Percentiles rank a stretch among this genome's conserved stretches.
These are phyloP conservation scores for Chrysocyon brachyurus DNA, from an alignment of 2,797 vertebrate genomes.

Conservation along the genomic window DNA sequence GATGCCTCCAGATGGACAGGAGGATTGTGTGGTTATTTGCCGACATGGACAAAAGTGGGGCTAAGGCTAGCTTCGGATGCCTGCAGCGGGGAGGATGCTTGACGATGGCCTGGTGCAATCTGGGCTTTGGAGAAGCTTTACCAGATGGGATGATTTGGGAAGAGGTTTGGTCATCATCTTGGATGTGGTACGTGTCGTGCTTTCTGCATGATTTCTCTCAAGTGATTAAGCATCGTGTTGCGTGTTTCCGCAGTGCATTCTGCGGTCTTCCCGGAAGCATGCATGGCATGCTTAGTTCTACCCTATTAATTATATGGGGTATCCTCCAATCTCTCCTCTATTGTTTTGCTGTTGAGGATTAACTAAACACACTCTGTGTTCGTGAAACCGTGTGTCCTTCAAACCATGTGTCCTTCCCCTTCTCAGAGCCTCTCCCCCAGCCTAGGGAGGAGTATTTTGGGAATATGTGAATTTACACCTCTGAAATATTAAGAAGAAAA, in stretches of 20 bases:
- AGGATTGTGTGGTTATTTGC: constrained; percentile 11
- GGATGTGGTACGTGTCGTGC: not conserved
- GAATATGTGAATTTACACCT: constrained; percentile 9
- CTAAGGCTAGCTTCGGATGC: not conserved
- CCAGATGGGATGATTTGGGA: constrained; percentile 63
- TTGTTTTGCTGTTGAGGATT: constrained; percentile 57
- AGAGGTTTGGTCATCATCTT: constrained; percentile 54
- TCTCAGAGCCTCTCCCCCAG: not conserved
- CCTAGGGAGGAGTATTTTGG: constrained; percentile 25
- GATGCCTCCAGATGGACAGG: not conserved
- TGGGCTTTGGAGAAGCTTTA: constrained; percentile 57
- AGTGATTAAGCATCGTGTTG: constrained; percentile 59
- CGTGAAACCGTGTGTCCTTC: too few species aligned
- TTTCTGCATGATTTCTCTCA: constrained; percentile 71
- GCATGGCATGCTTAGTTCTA: constrained; percentile 58
- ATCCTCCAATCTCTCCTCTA: constrained; percentile 36
- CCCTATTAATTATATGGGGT: constrained; percentile 64
- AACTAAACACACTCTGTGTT: constrained; percentile 44
- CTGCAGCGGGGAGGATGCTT: not conserved
- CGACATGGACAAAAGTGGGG: not conserved
- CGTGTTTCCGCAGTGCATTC: constrained; percentile 51
- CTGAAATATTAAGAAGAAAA: constrained; percentile 49
- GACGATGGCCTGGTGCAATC: not conserved
- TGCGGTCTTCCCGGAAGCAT: constrained; percentile 51
- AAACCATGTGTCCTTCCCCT: not conserved